phyloP scores from a whole-genome alignment of 2,113 vertebrate genomes.

The Rhabdomys dilectus region DNA sequence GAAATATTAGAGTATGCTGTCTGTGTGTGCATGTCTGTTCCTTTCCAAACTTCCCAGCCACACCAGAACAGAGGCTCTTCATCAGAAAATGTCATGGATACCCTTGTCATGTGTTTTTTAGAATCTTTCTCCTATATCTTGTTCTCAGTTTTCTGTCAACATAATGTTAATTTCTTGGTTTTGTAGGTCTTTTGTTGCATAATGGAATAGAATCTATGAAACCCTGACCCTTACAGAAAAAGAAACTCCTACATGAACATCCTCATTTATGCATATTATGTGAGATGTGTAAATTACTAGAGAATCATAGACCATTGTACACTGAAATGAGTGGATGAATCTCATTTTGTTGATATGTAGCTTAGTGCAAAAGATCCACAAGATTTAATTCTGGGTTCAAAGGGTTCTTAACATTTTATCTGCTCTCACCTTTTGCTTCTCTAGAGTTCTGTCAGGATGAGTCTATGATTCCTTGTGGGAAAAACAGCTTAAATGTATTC shows the following conservation, averaged over 20 bases:
- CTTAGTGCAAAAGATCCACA: not conserved
- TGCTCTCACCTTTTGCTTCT: not conserved
- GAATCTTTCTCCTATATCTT: no score
- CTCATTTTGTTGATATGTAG: not conserved
- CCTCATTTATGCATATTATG: not conserved
- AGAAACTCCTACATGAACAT: not conserved
- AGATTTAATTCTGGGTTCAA: not conserved
- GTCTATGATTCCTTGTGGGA: not conserved
- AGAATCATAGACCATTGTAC: not conserved
- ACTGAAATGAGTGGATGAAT: not conserved
- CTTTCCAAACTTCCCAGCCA: no score
- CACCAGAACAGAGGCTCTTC: no score
- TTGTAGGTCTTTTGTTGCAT: not conserved
- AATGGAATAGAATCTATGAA: not conserved
- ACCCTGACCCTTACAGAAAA: not conserved
- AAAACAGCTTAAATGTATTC: not conserved
- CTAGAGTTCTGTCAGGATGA: not conserved
- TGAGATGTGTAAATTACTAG: not conserved
- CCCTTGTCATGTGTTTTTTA: not conserved
- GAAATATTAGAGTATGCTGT: not conserved
- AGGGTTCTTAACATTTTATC: not conserved
- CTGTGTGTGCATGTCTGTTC: no score
- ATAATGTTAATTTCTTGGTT: not conserved
- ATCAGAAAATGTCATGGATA: no score
- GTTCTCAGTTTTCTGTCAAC: not conserved